A percentile compares a stretch with the other conserved stretches of the same genome.
Conservation (phyloP, 64 coral and sea anemone genomes). For the Stichodactyla mertensii region DNA sequence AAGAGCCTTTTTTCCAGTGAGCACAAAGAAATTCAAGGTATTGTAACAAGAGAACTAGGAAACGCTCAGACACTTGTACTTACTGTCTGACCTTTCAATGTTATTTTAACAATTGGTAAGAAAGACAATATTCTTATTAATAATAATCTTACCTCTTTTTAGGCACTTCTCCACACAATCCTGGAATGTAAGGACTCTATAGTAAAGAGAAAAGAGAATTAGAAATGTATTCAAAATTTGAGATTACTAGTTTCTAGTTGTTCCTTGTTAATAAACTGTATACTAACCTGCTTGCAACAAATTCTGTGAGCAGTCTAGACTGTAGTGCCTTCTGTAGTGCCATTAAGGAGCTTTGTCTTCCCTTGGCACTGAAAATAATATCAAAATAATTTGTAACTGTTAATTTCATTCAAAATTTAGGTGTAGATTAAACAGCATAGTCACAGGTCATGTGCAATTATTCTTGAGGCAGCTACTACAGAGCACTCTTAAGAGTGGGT, state of each 20-base stretch:
- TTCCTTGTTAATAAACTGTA: too few species aligned
- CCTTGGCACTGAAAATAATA: conserved; percentile 42
- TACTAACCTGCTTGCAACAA: conserved; percentile 64
- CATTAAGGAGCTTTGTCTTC: conserved; percentile 55
- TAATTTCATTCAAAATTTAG: too few species aligned
- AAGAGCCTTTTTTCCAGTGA: too few species aligned
- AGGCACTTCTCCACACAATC: conserved; percentile 73
- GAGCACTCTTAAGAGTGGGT: too few species aligned
- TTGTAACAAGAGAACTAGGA: background rate
- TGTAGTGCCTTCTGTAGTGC: conserved; percentile 69
- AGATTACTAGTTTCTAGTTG: background rate
- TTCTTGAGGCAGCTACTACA: too few species aligned
- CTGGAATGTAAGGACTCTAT: conserved; percentile 54
- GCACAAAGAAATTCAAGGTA: background rate
- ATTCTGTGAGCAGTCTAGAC: conserved; percentile 68
- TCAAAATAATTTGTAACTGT: background rate
- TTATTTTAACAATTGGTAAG: background rate
- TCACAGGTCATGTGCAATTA: too few species aligned
- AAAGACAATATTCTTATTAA: background rate
- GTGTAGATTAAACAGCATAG: too few species aligned
- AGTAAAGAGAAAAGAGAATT: background rate
- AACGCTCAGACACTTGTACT: too few species aligned
- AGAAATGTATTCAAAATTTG: background rate
- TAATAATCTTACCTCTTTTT: conserved; percentile 50
- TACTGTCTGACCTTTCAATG: background rate